A percentile compares a stretch with the other conserved stretches of the same genome.
Evolutionary conservation across 2,113 vertebrate genomes (phyloP).

Genomic region (Catharus bicknelli): DNA sequence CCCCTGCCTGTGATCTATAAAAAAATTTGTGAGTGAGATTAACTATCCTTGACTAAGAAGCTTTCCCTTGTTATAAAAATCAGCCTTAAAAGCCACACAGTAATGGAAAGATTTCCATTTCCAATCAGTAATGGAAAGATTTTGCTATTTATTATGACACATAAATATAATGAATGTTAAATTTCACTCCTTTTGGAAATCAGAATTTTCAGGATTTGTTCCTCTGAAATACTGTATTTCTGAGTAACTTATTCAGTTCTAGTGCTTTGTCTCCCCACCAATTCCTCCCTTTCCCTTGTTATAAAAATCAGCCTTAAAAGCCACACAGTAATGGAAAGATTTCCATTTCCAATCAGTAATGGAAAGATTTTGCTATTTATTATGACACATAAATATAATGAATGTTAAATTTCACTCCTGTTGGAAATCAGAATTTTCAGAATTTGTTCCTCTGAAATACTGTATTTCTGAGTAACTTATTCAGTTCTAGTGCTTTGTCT

Average conservation of each 20-base stretch:
- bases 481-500: neutral
- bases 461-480: neutral
- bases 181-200: neutral
- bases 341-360: neutral
- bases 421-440: neutral
- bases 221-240: neutral
- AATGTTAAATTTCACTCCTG: neutral
- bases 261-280: accelerated
- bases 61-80: neutral
- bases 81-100: neutral
- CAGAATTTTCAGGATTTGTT: neutral
- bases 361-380: neutral
- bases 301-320: neutral
- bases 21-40: neutral
- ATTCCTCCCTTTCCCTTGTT: accelerated
- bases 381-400: neutral
- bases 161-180: neutral
- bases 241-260: neutral
- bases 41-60: neutral
- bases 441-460: neutral
- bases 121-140: neutral
- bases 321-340: neutral
- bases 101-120: neutral
- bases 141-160: neutral
- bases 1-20: neutral